These are phyloP conservation scores for Alviniconcha marisindica DNA, from an alignment of 1,140 invertebrate genomes.

Conservation along the genomic window DNA sequence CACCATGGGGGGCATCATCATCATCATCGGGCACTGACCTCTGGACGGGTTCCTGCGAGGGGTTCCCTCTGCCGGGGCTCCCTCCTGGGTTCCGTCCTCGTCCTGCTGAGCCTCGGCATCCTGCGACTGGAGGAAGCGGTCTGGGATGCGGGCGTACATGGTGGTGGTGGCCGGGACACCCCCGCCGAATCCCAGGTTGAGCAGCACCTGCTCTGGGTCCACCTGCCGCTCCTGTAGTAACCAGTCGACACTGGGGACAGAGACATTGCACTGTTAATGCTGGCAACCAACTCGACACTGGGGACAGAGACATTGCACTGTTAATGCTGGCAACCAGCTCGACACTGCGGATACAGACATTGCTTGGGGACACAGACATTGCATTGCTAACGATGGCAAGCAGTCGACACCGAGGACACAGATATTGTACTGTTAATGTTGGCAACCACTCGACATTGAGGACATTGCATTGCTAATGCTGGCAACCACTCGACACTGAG, in stretches of 20 bases:
- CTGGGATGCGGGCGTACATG: constrained; percentile 47
- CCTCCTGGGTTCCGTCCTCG: constrained; percentile 33
- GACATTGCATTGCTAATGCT: too few species aligned
- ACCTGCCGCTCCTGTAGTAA: constrained; percentile 50
- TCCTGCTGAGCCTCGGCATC: constrained; percentile 22
- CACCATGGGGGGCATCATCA: not conserved
- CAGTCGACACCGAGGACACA: too few species aligned
- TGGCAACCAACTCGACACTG: too few species aligned
- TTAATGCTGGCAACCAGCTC: too few species aligned
- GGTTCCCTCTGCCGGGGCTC: constrained; percentile 32
- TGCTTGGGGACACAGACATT: too few species aligned
- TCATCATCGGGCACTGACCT: constrained; percentile 27
- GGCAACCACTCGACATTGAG: too few species aligned
- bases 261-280: too few species aligned
- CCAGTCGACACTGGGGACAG: constrained; percentile 52
- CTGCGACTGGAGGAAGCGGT: constrained; percentile 46
- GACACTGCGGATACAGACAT: too few species aligned
- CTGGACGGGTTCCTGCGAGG: not conserved
- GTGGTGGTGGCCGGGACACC: not conserved
- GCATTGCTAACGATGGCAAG: too few species aligned
- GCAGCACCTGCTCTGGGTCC: constrained; percentile 54
- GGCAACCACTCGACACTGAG: too few species aligned
- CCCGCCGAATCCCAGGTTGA: constrained; percentile 52
- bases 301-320: too few species aligned
- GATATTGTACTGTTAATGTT: too few species aligned